Evolutionary conservation across 1,140 invertebrate species (phyloP).

Genomic region (Heliconius himera): DNA sequence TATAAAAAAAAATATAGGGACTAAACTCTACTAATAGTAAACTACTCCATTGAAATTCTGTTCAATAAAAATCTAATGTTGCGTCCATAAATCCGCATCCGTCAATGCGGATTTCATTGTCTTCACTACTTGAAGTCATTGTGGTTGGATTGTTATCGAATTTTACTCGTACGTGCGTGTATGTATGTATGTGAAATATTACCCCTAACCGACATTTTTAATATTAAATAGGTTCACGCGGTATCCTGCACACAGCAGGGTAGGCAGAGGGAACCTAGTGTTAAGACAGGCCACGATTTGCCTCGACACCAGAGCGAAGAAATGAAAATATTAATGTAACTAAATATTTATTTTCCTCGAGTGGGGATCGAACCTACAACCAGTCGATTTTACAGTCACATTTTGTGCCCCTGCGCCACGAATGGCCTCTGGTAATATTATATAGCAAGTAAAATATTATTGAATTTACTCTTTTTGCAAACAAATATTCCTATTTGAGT

Average conservation of each 20-base stretch:
- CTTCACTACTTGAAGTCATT: conserved; percentile 45
- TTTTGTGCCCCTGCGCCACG: no score
- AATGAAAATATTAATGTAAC: no score
- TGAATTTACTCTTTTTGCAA: no score
- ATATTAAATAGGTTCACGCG: not conserved
- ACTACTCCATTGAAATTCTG: conserved; percentile 26
- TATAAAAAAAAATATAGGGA: not conserved
- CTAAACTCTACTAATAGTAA: not conserved
- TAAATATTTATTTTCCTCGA: no score
- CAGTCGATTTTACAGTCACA: no score
- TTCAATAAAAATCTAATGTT: conserved; percentile 44
- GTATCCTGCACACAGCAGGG: no score
- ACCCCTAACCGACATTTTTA: not conserved
- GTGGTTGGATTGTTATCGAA: conserved; percentile 46
- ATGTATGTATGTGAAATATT: not conserved
- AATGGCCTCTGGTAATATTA: not conserved
- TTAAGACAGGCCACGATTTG: no score
- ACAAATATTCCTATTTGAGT: no score
- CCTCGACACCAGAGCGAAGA: no score
- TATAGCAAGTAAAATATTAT: not conserved
- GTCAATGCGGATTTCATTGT: conserved; percentile 48
- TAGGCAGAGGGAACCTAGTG: no score
- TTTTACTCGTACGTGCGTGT: conserved; percentile 23
- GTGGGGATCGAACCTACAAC: no score
- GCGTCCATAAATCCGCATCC: conserved; percentile 45